phyloP scores from a whole-genome alignment of 2,797 vertebrate genomes.

The Urophycis tenuis region DNA sequence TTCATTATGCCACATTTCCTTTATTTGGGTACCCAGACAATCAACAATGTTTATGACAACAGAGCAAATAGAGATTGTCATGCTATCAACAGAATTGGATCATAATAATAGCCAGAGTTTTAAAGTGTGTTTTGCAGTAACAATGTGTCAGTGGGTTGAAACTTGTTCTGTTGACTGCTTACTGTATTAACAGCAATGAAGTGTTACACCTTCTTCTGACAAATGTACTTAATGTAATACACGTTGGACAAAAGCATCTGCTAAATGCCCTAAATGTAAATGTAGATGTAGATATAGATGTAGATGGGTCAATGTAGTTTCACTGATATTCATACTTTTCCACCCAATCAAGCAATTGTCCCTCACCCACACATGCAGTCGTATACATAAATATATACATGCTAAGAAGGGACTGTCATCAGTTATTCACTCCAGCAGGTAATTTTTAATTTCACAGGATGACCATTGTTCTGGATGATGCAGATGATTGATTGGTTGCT shows the following conservation, averaged over 20 bases:
- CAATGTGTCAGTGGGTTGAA: too few relatives aligned
- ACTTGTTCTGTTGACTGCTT: too few relatives aligned
- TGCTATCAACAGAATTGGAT: neutral
- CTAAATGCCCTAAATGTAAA: too few relatives aligned
- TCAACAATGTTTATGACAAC: too few relatives aligned
- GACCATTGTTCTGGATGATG: neutral
- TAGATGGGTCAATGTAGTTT: too few relatives aligned
- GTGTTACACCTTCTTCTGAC: too few relatives aligned
- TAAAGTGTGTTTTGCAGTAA: neutral
- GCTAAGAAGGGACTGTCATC: neutral
- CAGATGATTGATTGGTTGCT: conserved; percentile 1
- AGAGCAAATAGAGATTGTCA: neutral
- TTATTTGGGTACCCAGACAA: too few relatives aligned
- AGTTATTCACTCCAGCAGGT: neutral
- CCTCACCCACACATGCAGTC: neutral
- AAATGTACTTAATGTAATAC: too few relatives aligned
- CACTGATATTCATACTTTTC: neutral
- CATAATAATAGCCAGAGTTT: neutral
- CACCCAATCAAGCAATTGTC: neutral
- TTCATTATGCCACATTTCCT: too few relatives aligned
- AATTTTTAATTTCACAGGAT: neutral
- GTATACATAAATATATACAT: neutral
- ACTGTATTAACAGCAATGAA: too few relatives aligned
- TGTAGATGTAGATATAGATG: too few relatives aligned
- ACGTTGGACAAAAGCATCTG: too few relatives aligned